These are phyloP conservation scores for Coelinius sp. DNA, from an alignment of 2,888 invertebrate genomes.

Conservation along the genomic window DNA sequence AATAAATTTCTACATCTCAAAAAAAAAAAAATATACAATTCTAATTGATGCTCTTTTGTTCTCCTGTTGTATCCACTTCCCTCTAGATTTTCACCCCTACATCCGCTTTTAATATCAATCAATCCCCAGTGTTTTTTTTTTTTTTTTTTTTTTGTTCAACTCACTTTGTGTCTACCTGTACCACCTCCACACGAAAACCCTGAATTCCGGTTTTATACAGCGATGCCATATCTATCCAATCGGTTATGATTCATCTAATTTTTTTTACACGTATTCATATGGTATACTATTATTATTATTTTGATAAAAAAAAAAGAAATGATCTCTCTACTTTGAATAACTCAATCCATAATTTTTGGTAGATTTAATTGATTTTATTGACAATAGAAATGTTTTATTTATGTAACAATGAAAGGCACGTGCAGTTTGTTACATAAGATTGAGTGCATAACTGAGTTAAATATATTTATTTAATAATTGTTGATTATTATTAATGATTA, in stretches of 20 bases:
- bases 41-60: neutral
- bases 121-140: no score
- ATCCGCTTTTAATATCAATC: slow-evolving; percentile 10
- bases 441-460: neutral
- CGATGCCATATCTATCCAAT: slow-evolving; percentile 55
- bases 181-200: slow-evolving; percentile 44
- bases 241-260: slow-evolving; percentile 39
- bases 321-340: neutral
- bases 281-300: neutral
- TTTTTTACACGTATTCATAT: neutral
- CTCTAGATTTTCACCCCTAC: neutral
- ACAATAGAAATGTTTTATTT: no score
- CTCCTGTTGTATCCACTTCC: no score
- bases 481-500: neutral
- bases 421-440: slow-evolving; percentile 25
- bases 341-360: neutral
- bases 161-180: slow-evolving; percentile 34
- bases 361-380: neutral
- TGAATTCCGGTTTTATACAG: slow-evolving; percentile 55
- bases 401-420: slow-evolving; percentile 17
- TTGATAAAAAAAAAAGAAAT: neutral
- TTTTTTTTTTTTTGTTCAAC: neutral
- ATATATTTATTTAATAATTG: no score
- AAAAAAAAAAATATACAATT: neutral
- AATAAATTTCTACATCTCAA: neutral